A percentile compares a stretch with the other conserved stretches of the same genome.
Evolutionary conservation across 2,113 vertebrate species (phyloP).

Genomic region (Rhabdornis inornatus): DNA sequence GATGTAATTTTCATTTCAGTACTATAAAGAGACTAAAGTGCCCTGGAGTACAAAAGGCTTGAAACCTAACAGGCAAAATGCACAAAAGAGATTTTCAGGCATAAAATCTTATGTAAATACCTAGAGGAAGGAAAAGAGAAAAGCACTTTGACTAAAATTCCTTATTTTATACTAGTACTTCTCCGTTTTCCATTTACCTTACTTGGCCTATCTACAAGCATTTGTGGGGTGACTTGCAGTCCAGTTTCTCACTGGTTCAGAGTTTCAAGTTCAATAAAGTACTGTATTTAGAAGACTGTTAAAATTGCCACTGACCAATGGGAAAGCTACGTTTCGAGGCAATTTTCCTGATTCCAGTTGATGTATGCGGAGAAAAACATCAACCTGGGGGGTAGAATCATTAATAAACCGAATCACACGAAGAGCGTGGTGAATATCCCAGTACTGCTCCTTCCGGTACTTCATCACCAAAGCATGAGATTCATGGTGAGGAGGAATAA

Average conservation of each 20-base stretch:
- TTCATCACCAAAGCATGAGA: conserved; percentile 86
- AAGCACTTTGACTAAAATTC: neutral
- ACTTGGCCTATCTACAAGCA: neutral
- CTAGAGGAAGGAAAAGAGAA: neutral
- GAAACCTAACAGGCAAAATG: neutral
- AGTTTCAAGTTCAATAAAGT: neutral
- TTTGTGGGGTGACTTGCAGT: neutral
- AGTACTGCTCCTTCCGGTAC: conserved; percentile 87
- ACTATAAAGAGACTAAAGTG: neutral
- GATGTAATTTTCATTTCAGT: neutral
- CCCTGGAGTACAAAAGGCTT: neutral
- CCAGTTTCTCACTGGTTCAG: neutral
- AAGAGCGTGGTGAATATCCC: conserved; percentile 84
- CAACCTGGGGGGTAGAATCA: conserved; percentile 79
- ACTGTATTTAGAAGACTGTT: neutral
- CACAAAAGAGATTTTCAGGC: neutral
- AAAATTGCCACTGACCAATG: conserved; percentile 74
- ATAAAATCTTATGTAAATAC: neutral
- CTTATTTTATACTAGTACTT: neutral
- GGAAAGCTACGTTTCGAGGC: conserved; percentile 80
- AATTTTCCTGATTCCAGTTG: conserved; percentile 89
- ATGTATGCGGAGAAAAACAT: conserved; percentile 87
- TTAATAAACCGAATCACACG: conserved; percentile 83
- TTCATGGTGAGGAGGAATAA: conserved; percentile 90
- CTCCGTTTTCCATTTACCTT: neutral